Percentiles rank a stretch among this genome's conserved stretches.
phyloP scores from a whole-genome alignment of 2,888 invertebrate species.

The Lasioglossum vierecki region DNA sequence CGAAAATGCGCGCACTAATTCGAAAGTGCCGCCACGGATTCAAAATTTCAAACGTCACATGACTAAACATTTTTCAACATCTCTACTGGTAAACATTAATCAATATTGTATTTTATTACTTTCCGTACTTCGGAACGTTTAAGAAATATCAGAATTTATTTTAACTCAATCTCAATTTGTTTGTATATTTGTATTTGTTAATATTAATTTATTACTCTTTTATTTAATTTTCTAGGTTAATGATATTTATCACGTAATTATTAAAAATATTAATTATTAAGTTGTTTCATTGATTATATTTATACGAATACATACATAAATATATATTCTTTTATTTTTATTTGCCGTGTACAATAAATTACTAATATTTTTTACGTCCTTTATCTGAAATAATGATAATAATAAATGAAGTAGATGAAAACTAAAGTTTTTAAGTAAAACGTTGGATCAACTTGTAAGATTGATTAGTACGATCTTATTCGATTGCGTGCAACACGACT shows the following conservation, averaged over 20 bases:
- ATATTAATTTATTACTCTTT: not conserved
- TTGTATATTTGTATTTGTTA: too few species aligned
- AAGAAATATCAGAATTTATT: not conserved
- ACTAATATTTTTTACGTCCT: not conserved
- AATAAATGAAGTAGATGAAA: not conserved
- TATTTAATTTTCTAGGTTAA: not conserved
- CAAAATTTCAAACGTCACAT: slow-evolving; percentile 3
- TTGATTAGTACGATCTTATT: slow-evolving; percentile 18
- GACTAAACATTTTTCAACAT: not conserved
- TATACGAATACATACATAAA: not conserved
- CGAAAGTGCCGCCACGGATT: slow-evolving; percentile 24
- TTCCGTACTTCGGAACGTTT: not conserved
- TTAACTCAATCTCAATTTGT: not conserved
- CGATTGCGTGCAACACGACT: not conserved
- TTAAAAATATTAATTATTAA: not conserved
- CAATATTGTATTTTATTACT: not conserved
- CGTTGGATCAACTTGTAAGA: not conserved
- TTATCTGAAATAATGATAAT: not conserved
- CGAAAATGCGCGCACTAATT: not conserved
- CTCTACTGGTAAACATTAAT: not conserved
- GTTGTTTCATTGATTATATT: not conserved
- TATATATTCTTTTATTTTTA: not conserved
- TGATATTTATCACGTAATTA: not conserved
- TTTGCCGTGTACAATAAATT: not conserved
- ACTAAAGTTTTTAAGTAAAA: not conserved